Evolutionary conservation across 2,888 invertebrate genomes (phyloP), one percentile per base, ranked within the genome.

Genomic region (Dasypogon diadema): DNA sequence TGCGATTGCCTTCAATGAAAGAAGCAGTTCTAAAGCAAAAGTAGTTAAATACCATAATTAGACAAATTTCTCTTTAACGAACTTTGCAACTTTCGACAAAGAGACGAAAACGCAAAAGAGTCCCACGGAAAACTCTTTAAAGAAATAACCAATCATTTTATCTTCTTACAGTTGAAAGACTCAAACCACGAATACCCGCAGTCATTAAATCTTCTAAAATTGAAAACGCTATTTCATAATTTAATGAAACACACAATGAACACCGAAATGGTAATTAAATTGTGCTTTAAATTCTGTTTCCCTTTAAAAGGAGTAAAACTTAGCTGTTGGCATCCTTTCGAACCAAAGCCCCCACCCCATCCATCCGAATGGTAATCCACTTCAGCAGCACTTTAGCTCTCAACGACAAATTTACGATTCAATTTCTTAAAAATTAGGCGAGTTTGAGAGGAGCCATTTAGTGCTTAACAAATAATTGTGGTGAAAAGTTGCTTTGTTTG

Each of bases 321-420:
- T 34, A 8, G 12, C 60, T 26, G 4, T 6, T 14, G 12, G 12
- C 37, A 37, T 18, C 60, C 16, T 34, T 16, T 12, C 37, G 30
- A 34, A 4, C 60, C 21, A 12, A 21, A 14, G 42, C 12, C 8
- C 8, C 42, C 42, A 12, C 3, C 42, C 8, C 3, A 18, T 34
- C 34, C 60, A 10, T 16, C 12, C 37, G 16, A 60, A 34, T 22
- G 42, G 1, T 42, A 1, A 42, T 12, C 42, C 42, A 42, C 42
- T 42, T 42, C 14, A 16, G 34, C 3, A 30, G 60, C 34, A 14
- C 51, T 51, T 16, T 18, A 60, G 34, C 34, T 18, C 60, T 30
- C 12, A 12, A 37, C 60, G 60, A 37, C 60, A 60, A 60, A 21
- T 60, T 60, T 60, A 60, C 60, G 60, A 60, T 60, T 37, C 30